Percentiles rank a stretch among this genome's conserved stretches.
These are phyloP conservation scores for Hydrozoanthus gracilis DNA, from an alignment of 92 coral and sea anemone species.

Conservation along the genomic window DNA sequence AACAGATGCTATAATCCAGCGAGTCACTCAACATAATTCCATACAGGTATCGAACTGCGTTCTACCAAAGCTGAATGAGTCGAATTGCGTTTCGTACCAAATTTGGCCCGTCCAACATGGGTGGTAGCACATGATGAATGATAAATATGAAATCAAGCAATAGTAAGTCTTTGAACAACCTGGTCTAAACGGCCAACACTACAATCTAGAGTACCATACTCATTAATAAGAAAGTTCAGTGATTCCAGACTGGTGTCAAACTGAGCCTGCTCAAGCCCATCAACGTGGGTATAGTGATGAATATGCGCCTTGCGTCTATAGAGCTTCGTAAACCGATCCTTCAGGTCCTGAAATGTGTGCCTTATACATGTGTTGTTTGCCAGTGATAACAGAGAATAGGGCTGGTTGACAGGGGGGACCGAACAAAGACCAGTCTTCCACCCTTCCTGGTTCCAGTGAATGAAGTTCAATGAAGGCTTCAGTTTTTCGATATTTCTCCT, in stretches of 20 bases:
- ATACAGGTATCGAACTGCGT: no score
- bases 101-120: no score
- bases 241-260: constrained; percentile 91
- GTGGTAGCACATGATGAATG: no score
- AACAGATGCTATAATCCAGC: no score
- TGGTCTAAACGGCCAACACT: constrained; percentile 70
- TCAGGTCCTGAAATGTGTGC: constrained; percentile 84
- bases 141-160: constrained; percentile 52
- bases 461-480: constrained; percentile 87
- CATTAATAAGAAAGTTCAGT: constrained; percentile 75
- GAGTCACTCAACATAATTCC: no score
- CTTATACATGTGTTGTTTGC: constrained; percentile 96
- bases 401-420: constrained; percentile 94
- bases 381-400: constrained; percentile 88
- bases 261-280: constrained; percentile 79
- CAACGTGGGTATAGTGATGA: constrained; percentile 91
- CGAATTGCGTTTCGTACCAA: no score
- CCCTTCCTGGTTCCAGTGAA: constrained; percentile 99
- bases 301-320: constrained; percentile 95
- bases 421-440: constrained; percentile 99
- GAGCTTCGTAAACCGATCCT: constrained; percentile 86
- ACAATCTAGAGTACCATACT: constrained; percentile 74
- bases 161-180: constrained; percentile 72
- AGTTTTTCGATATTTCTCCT: constrained; percentile 94
- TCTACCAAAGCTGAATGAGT: no score